Conservation (phyloP, 2,797 vertebrate species). For the Sebastes flavidus region DNA sequence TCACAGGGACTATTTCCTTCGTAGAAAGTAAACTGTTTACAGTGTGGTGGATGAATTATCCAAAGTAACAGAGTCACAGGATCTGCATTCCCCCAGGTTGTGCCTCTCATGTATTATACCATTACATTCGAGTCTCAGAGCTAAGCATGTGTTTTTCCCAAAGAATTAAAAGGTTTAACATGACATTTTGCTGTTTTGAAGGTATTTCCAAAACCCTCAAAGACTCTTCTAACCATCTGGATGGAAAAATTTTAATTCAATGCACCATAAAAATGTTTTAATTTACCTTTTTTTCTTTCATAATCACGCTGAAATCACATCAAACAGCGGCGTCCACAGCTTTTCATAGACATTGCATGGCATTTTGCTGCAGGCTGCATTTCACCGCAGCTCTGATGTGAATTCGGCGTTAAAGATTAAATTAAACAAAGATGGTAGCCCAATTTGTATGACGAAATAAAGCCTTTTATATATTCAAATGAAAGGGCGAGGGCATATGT, state of each 20-base stretch:
- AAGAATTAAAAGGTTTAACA: neutral
- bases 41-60: neutral
- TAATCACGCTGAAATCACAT: too few species aligned
- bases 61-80: neutral
- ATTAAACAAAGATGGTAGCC: too few species aligned
- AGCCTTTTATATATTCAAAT: too few species aligned
- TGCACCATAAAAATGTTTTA: neutral
- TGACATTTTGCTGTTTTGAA: neutral
- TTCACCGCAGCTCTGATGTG: too few species aligned
- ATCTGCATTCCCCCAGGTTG: neutral
- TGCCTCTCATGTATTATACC: neutral
- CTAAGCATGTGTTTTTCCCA: neutral
- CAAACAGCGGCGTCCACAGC: too few species aligned
- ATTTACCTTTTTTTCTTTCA: too few species aligned
- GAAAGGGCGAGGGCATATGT: too few species aligned
- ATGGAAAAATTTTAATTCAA: neutral
- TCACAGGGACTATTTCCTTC: neutral
- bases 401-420: too few species aligned
- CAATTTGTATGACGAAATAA: neutral
- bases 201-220: neutral
- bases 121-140: neutral
- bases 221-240: neutral
- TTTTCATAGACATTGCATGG: too few species aligned
- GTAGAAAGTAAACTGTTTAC: neutral
- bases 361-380: accelerated